phyloP scores from a whole-genome alignment of 2,797 vertebrate genomes.

The Acipenser ruthenus region DNA sequence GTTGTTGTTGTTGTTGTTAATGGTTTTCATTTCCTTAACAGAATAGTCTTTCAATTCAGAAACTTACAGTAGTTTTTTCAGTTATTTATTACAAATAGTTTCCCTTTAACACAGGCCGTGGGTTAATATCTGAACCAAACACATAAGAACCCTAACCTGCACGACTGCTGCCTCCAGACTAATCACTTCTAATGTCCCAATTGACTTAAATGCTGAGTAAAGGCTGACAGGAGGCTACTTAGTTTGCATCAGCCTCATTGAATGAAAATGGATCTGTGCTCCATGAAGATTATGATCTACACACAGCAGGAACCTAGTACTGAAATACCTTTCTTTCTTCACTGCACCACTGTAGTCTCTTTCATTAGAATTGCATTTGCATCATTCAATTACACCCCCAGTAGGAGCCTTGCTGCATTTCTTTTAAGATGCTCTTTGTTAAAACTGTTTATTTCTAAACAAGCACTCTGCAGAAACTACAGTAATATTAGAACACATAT shows the following conservation, averaged over 20 bases:
- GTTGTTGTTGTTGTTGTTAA: too few relatives aligned
- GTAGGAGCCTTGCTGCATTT: slow-evolving; percentile 31
- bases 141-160: slow-evolving; percentile 13
- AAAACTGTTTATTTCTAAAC: too few relatives aligned
- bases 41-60: too few relatives aligned
- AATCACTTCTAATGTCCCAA: slow-evolving; percentile 22
- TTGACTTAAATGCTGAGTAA: slow-evolving; percentile 33
- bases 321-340: slow-evolving; percentile 34
- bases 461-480: too few relatives aligned
- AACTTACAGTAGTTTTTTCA: too few relatives aligned
- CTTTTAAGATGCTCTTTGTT: slow-evolving; percentile 26
- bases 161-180: slow-evolving; percentile 32
- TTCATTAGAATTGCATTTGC: slow-evolving; percentile 41
- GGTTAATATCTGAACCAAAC: too few relatives aligned
- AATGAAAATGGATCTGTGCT: slow-evolving; percentile 41
- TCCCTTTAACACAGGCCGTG: too few relatives aligned
- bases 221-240: slow-evolving; percentile 28
- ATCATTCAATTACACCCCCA: slow-evolving; percentile 33
- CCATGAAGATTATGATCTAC: slow-evolving; percentile 35
- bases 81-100: too few relatives aligned
- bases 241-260: slow-evolving; percentile 14
- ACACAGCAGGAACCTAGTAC: slow-evolving; percentile 36
- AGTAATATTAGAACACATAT: too few relatives aligned
- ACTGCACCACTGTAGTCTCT: slow-evolving; percentile 33
- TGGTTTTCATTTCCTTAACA: too few relatives aligned